Percentiles rank a stretch among this genome's conserved stretches.
phyloP scores from a whole-genome alignment of 1,140 invertebrate species.

The Ganaspis sp. region DNA sequence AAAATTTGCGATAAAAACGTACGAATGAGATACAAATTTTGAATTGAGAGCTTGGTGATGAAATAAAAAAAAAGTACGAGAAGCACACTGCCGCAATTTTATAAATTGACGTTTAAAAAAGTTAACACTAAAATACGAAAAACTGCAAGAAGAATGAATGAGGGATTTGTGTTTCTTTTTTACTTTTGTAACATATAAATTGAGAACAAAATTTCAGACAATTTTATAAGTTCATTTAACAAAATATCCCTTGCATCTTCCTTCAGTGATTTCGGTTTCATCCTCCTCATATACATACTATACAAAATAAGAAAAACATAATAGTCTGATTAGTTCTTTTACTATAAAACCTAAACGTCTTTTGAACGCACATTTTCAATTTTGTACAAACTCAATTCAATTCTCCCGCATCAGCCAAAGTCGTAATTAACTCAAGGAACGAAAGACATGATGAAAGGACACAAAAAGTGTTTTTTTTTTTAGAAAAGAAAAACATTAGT shows the following conservation, averaged over 20 bases:
- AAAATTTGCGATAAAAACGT: background rate
- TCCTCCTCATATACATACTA: background rate
- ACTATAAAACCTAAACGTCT: slow-evolving; percentile 34
- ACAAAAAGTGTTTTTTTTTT: background rate
- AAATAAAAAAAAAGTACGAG: slow-evolving; percentile 55
- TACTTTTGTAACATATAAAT: background rate
- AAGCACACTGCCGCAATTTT: slow-evolving; percentile 69
- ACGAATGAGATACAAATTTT: background rate
- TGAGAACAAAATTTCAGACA: background rate
- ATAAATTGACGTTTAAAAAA: slow-evolving; percentile 60
- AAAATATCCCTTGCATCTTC: background rate
- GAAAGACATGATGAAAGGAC: background rate
- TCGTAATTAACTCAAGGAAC: background rate
- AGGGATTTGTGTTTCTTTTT: background rate
- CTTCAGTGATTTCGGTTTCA: background rate
- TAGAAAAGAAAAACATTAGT: background rate
- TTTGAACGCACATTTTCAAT: slow-evolving; percentile 48
- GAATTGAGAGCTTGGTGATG: background rate
- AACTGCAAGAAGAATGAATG: background rate
- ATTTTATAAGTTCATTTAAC: background rate
- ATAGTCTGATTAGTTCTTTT: slow-evolving; percentile 30
- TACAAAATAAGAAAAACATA: slow-evolving; percentile 15
- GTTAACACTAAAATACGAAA: background rate
- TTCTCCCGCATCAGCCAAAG: slow-evolving; percentile 17
- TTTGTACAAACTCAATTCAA: slow-evolving; percentile 44